Base-by-base conservation (phyloP, 2,888 invertebrate species). In the Hydrotaea cyrtoneurina region DNA sequence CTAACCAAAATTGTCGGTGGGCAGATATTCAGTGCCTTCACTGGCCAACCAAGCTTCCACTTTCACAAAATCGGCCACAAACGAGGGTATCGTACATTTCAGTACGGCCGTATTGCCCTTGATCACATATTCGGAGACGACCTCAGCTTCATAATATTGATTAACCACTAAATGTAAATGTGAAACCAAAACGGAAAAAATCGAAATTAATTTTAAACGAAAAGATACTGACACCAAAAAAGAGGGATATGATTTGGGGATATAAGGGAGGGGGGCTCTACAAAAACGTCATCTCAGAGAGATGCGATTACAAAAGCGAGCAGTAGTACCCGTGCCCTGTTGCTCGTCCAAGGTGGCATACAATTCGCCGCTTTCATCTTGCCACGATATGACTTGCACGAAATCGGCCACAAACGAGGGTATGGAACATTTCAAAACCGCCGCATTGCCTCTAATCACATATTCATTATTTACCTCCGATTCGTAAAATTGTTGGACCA, bases 31-130 rank as follows among this genome's bases (percentile, higher is more conserved):
- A 88, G 95, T 94, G 87, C 94, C 95, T 88, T 94, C 94, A 81
- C 94, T 94, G 89, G 94, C 93, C 86, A 94, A 93, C 97, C 97
- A 97, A 86, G 96, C 95, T 91, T 96, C 96, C 75, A 98, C 97
- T 91, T 95, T 95, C 74, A 98, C 96, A 93, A 97, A 98, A 93
- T 98, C 98, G 62, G 96, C 96, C 81, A 97, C 97, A 92, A 97
- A 97, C 86, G 96, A 96, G 36, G 97, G 97, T 89, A 97, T 97
- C 90, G 96, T 97, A 93, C 97, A 97, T 92, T 97, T 97, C 64
- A 97, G 93, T 79, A 97, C 96, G 13, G 97, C 97, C 39, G 96
- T 95, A 91, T 97, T 97, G 75, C 97, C 97, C 88, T 96, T 94
- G 88, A 97, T 97, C 59, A 97, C 97, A 93, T 97, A 97, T 92